A percentile compares a stretch with the other conserved stretches of the same genome.
phyloP scores from a whole-genome alignment of 2,113 vertebrate genomes.

The Gobiocypris rarus region DNA sequence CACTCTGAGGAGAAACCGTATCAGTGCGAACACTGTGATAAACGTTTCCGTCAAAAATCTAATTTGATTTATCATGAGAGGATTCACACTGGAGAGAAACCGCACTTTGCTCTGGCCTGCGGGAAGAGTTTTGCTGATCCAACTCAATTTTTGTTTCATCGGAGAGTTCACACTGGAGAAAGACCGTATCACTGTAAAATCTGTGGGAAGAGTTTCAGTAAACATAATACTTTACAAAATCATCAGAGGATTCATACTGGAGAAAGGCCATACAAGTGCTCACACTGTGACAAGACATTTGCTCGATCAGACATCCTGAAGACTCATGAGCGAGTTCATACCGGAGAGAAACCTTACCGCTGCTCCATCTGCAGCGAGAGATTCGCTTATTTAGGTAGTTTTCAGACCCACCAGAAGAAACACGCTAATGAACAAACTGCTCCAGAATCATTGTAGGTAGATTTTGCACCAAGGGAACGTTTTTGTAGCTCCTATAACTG shows the following conservation, averaged over 20 bases:
- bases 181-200: too few species aligned
- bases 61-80: neutral
- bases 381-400: neutral
- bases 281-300: too few species aligned
- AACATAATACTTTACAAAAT: too few species aligned
- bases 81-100: slow-evolving; percentile 6
- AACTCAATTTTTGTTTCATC: too few species aligned
- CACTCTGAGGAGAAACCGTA: too few species aligned
- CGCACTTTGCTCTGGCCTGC: slow-evolving; percentile 31
- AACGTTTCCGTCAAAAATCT: neutral
- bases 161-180: too few species aligned
- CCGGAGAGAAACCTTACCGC: slow-evolving; percentile 13
- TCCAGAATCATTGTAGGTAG: neutral
- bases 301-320: too few species aligned
- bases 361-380: slow-evolving; percentile 39
- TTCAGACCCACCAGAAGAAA: neutral
- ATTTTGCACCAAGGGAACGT: neutral
- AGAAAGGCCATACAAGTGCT: too few species aligned
- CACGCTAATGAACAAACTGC: neutral
- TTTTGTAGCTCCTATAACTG: too few species aligned
- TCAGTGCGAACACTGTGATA: neutral
- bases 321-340: neutral
- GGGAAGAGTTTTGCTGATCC: neutral
- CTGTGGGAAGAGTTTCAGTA: too few species aligned
- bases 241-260: too few species aligned